phyloP scores from a whole-genome alignment of 2,113 vertebrate genomes.

The Rostratula benghalensis region DNA sequence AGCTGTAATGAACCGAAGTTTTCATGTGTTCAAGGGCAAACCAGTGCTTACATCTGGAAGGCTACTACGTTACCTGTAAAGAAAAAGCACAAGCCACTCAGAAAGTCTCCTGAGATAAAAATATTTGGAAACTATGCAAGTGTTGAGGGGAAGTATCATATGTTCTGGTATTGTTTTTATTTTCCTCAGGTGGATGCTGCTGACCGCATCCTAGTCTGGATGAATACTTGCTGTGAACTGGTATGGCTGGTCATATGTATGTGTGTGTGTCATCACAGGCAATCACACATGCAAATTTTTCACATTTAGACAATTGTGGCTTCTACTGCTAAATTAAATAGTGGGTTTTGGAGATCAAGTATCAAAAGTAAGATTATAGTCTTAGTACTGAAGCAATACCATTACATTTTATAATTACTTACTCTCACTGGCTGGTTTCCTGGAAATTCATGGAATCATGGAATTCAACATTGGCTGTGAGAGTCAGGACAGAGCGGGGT shows the following conservation, averaged over 20 bases:
- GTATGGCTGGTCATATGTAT: background rate
- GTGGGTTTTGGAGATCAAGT: background rate
- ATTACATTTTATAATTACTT: conserved; percentile 8
- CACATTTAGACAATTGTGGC: background rate
- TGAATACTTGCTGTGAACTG: background rate
- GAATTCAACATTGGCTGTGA: background rate
- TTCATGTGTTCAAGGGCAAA: background rate
- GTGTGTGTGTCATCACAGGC: background rate
- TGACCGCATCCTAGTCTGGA: background rate
- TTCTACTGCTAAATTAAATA: background rate
- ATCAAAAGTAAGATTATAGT: conserved; percentile 14
- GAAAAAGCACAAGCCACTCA: background rate
- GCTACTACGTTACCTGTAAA: fast-evolving
- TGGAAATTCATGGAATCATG: background rate
- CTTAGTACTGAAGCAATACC: background rate
- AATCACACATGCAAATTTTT: background rate
- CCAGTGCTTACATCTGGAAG: background rate
- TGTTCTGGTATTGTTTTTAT: background rate
- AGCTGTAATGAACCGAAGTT: background rate
- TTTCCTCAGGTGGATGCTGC: background rate
- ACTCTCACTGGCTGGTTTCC: background rate
- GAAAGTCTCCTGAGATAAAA: background rate
- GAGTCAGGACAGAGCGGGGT: background rate
- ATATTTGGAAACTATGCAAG: background rate
- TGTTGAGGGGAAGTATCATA: background rate